A percentile compares a stretch with the other conserved stretches of the same genome.
Conservation (phyloP, 2,797 vertebrate genomes). For the Margarornis squamiger region DNA sequence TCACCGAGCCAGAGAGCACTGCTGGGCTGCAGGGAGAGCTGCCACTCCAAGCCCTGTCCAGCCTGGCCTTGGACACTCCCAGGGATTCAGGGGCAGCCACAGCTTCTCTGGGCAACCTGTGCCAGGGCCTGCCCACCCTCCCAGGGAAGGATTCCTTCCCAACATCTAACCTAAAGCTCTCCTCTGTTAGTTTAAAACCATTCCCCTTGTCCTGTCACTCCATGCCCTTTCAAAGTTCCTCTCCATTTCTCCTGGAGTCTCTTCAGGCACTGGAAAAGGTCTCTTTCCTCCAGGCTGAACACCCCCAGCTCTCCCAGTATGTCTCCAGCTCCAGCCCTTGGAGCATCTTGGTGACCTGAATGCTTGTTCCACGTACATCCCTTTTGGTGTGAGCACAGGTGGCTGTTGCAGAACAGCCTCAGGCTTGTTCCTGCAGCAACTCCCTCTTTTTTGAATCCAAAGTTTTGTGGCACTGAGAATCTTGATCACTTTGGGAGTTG, state of each 20-base stretch:
- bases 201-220: not conserved
- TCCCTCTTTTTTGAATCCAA: not conserved
- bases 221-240: not conserved
- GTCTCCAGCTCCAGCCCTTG: not conserved
- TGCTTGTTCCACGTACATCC: fast-evolving
- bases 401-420: not conserved
- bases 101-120: not conserved
- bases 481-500: fast-evolving
- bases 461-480: fast-evolving
- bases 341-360: not conserved
- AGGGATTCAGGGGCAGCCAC: not conserved
- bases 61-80: not conserved
- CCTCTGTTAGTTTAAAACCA: not conserved
- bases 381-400: fast-evolving
- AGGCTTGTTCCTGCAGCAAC: not conserved
- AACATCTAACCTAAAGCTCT: not conserved
- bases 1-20: fast-evolving
- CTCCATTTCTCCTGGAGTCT: not conserved
- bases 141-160: not conserved
- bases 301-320: not conserved
- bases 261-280: not conserved
- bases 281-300: not conserved
- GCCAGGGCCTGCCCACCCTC: not conserved
- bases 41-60: not conserved
- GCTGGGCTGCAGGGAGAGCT: not conserved